A percentile compares a stretch with the other conserved stretches of the same genome.
Conservation (phyloP, 2,888 invertebrate genomes). For the Pammene aurita region DNA sequence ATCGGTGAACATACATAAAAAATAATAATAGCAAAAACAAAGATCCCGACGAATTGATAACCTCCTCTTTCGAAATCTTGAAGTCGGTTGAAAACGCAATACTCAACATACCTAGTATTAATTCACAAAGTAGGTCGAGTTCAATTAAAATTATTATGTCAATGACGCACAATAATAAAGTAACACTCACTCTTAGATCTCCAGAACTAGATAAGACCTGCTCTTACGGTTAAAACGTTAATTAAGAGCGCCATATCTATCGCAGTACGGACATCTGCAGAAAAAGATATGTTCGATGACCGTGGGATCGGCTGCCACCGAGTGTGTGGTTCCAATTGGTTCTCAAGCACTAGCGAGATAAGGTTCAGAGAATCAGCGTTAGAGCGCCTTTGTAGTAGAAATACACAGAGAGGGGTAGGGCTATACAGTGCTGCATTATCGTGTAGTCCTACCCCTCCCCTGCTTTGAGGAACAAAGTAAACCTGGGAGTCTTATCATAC, state of each 20-base stretch:
- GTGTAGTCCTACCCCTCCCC: no score
- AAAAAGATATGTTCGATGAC: conserved; percentile 56
- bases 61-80: no score
- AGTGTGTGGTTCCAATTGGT: not conserved
- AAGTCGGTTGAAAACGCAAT: not conserved
- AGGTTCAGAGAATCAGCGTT: not conserved
- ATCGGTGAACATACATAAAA: no score
- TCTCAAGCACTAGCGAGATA: not conserved
- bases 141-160: conserved; percentile 20
- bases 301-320: conserved; percentile 54
- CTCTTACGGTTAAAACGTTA: conserved; percentile 31
- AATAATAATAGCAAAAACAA: no score
- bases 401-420: no score
- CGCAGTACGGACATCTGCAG: conserved; percentile 50
- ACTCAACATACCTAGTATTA: not conserved
- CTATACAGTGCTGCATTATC: no score
- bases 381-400: no score
- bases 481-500: no score
- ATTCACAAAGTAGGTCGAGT: not conserved
- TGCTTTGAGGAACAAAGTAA: no score
- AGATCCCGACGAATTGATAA: no score
- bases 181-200: conserved; percentile 9
- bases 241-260: conserved; percentile 40
- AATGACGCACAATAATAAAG: conserved; percentile 13
- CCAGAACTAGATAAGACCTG: conserved; percentile 13